phyloP scores from a whole-genome alignment of 1,140 invertebrate genomes.

The Anoplophora glabripennis region DNA sequence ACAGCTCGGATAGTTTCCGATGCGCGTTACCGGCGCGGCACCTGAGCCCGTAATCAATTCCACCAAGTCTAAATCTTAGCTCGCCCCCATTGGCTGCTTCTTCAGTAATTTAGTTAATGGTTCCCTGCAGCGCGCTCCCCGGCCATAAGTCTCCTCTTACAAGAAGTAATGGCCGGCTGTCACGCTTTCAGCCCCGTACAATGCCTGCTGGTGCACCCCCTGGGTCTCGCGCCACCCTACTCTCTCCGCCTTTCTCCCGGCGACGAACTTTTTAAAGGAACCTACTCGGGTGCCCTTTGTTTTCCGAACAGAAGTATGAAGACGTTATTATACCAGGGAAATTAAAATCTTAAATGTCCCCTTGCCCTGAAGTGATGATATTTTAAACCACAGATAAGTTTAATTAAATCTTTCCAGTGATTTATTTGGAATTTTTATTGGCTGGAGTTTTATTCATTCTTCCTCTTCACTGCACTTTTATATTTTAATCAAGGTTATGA shows the following conservation, averaged over 20 bases:
- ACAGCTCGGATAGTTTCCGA: not conserved
- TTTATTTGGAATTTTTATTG: no score
- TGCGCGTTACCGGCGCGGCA: conserved; percentile 27
- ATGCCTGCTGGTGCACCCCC: conserved; percentile 21
- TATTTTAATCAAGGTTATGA: no score
- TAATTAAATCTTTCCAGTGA: no score
- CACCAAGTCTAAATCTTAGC: conserved; percentile 40
- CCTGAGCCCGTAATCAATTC: conserved; percentile 46
- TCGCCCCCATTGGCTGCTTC: conserved; percentile 45
- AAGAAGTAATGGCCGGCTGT: conserved; percentile 50
- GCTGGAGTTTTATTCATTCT: no score
- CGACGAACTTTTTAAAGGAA: conserved; percentile 11
- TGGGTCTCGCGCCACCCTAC: not conserved
- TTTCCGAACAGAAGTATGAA: conserved; percentile 18
- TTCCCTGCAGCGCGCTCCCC: conserved; percentile 44
- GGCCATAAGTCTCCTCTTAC: conserved; percentile 47
- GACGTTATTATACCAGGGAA: conserved; percentile 7
- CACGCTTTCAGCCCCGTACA: conserved; percentile 43
- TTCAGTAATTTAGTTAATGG: conserved; percentile 50
- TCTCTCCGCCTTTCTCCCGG: conserved; percentile 8
- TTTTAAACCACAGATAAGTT: no score
- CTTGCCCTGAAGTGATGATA: no score
- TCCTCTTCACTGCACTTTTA: no score
- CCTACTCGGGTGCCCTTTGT: conserved; percentile 7
- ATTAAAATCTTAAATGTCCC: no score